Base-by-base conservation (phyloP, 1,140 invertebrate genomes). In the Bombus breviceps region DNA sequence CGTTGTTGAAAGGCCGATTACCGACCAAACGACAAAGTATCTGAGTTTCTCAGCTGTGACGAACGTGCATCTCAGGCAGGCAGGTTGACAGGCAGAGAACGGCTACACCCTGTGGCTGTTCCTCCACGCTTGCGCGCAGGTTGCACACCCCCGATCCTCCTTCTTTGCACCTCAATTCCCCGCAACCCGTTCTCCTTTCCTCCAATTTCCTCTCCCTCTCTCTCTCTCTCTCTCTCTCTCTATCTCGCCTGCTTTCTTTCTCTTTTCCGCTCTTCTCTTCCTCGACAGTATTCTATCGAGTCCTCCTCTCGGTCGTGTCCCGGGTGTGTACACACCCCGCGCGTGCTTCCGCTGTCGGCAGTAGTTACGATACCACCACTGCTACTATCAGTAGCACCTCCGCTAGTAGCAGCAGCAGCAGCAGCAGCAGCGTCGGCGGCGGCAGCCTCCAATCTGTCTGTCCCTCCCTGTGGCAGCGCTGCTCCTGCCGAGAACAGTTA, bases 61-160 rank as follows among this genome's bases (percentile, higher is more conserved):
- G 53, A 32, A 71, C 41, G 79, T 87, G 79, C 69, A 83, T 87
- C 79, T 80, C 28, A 66, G 74, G 68, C 59, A 39, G 41, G 75
- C 72, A 74, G 84, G 82, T 81, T 82, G 84, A 75, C 84, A 76
- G 43, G n/a, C 32, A 41, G 62, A 71, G 66, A 57, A 25, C 81
- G 85, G 87, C 85, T 91, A 91, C 90, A 91, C 90, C 90, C 90
- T 84, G 81, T 79, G 53, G 57, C 78, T 59, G 74, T 81, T 39
- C 43, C 62, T 79, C 78, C 68, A 86, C 90, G 90, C 90, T 82
- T 91, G 90, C 90, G 90, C 90, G 75, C 82, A 89, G 85, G 85
- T 89, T 88, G 73, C 86, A 34, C 22, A 53, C 39, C 66, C 76
- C 75, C 72, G 43, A 73, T 78, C 75, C 84, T 74, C 73, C 82